Evolutionary conservation across 2,113 vertebrate genomes (phyloP).

Genomic region (Thymallus thymallus): DNA sequence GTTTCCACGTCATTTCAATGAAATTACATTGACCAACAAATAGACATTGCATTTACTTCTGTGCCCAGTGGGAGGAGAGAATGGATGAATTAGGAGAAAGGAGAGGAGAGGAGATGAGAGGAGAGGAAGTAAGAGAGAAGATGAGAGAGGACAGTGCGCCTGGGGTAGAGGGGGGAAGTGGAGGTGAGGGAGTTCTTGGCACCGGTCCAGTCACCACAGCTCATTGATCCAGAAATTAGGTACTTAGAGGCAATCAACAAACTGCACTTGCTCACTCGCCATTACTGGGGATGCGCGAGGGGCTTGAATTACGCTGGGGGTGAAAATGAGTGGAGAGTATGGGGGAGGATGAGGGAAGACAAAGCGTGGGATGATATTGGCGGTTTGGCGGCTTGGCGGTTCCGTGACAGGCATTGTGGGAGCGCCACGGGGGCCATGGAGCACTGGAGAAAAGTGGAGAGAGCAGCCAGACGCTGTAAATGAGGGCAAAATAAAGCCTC

Average conservation of each 20-base stretch:
- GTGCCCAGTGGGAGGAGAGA: neutral
- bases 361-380: constrained; percentile 39
- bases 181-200: constrained; percentile 28
- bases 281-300: constrained; percentile 28
- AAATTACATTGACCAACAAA: no score
- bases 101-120: neutral
- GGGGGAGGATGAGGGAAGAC: constrained; percentile 18
- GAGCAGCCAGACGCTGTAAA: constrained; percentile 63
- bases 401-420: constrained; percentile 37
- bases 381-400: constrained; percentile 20
- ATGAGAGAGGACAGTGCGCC: neutral
- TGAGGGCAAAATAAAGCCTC: constrained; percentile 60
- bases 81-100: neutral
- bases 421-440: constrained; percentile 34
- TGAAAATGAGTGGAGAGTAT: constrained; percentile 31
- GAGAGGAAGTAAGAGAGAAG: neutral
- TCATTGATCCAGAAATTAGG: constrained; percentile 66
- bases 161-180: neutral
- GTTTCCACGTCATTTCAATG: no score
- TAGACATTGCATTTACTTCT: no score
- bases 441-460: constrained; percentile 51
- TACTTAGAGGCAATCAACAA: constrained; percentile 67
- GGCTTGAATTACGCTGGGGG: constrained; percentile 41
- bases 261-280: constrained; percentile 50
- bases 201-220: constrained; percentile 29